These are phyloP conservation scores for Eupeodes corollae DNA, from an alignment of 1,140 invertebrate genomes.

Conservation along the genomic window DNA sequence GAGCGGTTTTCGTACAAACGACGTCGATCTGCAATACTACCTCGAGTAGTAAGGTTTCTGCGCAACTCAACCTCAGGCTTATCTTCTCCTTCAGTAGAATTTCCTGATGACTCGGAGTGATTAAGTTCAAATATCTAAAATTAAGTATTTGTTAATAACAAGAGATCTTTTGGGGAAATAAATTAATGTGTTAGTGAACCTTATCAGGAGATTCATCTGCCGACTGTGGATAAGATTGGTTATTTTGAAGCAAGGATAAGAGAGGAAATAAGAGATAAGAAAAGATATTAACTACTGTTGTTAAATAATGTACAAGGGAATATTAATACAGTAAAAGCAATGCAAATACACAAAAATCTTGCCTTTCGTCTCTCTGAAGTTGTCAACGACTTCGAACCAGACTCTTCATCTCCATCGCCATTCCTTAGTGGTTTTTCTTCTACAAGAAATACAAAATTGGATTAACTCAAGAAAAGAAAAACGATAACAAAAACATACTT, in stretches of 20 bases:
- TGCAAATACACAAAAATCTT: conserved; percentile 4
- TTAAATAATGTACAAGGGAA: background rate
- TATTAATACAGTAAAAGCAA: background rate
- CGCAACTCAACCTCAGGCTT: conserved; percentile 32
- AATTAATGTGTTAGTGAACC: conserved; percentile 25
- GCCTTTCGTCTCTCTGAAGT: conserved; percentile 59
- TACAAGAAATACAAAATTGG: conserved; percentile 2
- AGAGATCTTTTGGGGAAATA: background rate
- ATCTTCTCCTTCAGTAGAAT: conserved; percentile 34
- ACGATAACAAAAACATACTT: conserved; percentile 13
- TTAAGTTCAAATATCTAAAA: conserved; percentile 33
- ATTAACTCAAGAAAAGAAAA: too few species aligned
- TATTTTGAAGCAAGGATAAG: conserved; percentile 3
- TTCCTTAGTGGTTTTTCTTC: conserved; percentile 16
- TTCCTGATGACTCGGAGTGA: conserved; percentile 31
- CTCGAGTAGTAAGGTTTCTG: conserved; percentile 42
- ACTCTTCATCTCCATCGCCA: conserved; percentile 8
- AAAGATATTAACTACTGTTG: too few species aligned
- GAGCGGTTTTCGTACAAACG: conserved; percentile 63
- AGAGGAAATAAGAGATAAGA: conserved; percentile 3
- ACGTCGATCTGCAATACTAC: conserved; percentile 65
- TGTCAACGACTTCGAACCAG: conserved; percentile 49
- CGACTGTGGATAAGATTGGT: conserved; percentile 26
- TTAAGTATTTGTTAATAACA: background rate
- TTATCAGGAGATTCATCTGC: conserved; percentile 36